Conservation (phyloP, 1,140 invertebrate genomes). For the Gryon sp. region DNA sequence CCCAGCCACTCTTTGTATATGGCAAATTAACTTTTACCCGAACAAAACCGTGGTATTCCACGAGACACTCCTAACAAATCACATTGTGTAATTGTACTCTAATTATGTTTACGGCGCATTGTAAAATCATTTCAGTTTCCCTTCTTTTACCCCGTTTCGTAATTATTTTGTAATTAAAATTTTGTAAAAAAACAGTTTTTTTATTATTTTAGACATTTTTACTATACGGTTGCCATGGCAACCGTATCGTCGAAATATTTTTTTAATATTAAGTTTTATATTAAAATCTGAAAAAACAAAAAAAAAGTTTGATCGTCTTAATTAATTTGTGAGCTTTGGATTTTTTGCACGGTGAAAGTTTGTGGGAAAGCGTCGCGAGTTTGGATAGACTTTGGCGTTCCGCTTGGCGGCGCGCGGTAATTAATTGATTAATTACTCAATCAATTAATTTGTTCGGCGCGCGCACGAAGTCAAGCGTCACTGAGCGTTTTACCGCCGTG, state of each 20-base stretch:
- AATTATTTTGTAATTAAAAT: too few relatives aligned
- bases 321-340: too few relatives aligned
- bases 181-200: too few relatives aligned
- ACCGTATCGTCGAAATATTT: too few relatives aligned
- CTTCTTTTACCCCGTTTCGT: too few relatives aligned
- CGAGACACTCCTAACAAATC: slow-evolving; percentile 8
- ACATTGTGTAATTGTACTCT: slow-evolving; percentile 21
- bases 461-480: slow-evolving; percentile 41
- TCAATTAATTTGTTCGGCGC: slow-evolving; percentile 63
- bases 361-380: not conserved
- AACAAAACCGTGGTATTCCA: slow-evolving; percentile 7
- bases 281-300: too few relatives aligned
- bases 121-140: too few relatives aligned
- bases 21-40: slow-evolving; percentile 44
- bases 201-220: too few relatives aligned
- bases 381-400: slow-evolving; percentile 14
- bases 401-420: slow-evolving; percentile 49
- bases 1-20: slow-evolving; percentile 22
- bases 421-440: slow-evolving; percentile 64
- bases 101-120: too few relatives aligned
- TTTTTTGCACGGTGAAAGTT: slow-evolving; percentile 7
- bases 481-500: slow-evolving; percentile 42
- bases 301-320: too few relatives aligned
- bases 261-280: too few relatives aligned
- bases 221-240: too few relatives aligned